A percentile compares a stretch with the other conserved stretches of the same genome.
phyloP scores from a whole-genome alignment of 2,797 vertebrate species.

The Cynodonichthys magdalenae region DNA sequence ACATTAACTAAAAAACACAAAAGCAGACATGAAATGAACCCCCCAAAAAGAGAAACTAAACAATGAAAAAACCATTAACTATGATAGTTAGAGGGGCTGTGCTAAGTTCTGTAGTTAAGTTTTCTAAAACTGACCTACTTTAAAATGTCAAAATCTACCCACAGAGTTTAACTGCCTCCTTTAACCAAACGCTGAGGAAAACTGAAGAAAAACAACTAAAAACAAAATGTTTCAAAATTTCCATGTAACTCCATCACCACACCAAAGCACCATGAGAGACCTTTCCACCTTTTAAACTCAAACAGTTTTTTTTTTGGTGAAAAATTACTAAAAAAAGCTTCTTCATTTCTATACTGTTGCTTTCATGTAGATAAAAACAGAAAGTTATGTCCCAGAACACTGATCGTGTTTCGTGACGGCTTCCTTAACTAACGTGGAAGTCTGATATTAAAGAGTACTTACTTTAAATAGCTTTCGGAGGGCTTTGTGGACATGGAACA shows the following conservation, averaged over 20 bases:
- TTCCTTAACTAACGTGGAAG: not conserved
- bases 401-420: not conserved
- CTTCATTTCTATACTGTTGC: not conserved
- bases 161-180: too few relatives aligned
- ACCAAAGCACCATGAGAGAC: not conserved
- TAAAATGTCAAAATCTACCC: too few relatives aligned
- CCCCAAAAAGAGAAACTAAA: too few relatives aligned
- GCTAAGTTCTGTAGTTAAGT: too few relatives aligned
- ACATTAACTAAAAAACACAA: too few relatives aligned
- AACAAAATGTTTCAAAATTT: too few relatives aligned
- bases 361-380: constrained; percentile 4
- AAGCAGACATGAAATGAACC: too few relatives aligned
- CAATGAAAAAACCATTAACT: too few relatives aligned
- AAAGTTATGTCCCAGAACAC: not conserved
- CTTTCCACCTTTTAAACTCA: not conserved
- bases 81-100: too few relatives aligned
- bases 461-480: constrained; percentile 14
- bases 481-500: not conserved
- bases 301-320: not conserved
- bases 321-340: not conserved
- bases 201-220: not conserved
- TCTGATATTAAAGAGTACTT: constrained; percentile 1
- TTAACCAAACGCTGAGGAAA: not conserved
- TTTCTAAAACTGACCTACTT: too few relatives aligned
- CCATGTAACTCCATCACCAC: not conserved